Evolutionary conservation across 2,888 invertebrate species (phyloP).

Genomic region (Conchocele bisecta): DNA sequence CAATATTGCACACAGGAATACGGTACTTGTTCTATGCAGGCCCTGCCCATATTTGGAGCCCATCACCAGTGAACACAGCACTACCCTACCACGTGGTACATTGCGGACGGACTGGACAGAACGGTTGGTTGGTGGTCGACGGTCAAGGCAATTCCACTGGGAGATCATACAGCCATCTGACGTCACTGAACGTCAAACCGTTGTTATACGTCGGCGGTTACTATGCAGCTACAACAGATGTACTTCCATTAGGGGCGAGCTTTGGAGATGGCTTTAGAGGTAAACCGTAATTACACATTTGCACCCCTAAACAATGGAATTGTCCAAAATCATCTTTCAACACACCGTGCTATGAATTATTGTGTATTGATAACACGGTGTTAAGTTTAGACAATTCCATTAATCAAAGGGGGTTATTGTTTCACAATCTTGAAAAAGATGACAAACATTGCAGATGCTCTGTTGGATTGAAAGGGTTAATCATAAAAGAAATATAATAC

Average conservation of each 20-base stretch:
- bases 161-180: conserved; percentile 15
- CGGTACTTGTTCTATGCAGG: too few species aligned
- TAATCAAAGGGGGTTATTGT: too few species aligned
- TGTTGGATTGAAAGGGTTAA: too few species aligned
- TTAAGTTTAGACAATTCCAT: too few species aligned
- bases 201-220: conserved; percentile 29
- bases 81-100: conserved; percentile 11
- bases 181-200: conserved; percentile 29
- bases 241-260: not conserved
- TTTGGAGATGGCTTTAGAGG: conserved; percentile 36
- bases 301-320: not conserved
- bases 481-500: too few species aligned
- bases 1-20: too few species aligned
- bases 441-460: too few species aligned
- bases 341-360: too few species aligned
- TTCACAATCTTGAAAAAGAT: too few species aligned
- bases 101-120: conserved; percentile 17
- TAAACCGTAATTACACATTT: conserved; percentile 1
- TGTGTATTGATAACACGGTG: too few species aligned
- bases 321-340: not conserved
- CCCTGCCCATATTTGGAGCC: conserved; percentile 24
- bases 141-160: conserved; percentile 31
- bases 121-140: conserved; percentile 31
- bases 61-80: conserved; percentile 6
- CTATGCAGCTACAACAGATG: not conserved